Base-by-base conservation (phyloP, 2,113 vertebrate species). In the Dascyllus trimaculatus region DNA sequence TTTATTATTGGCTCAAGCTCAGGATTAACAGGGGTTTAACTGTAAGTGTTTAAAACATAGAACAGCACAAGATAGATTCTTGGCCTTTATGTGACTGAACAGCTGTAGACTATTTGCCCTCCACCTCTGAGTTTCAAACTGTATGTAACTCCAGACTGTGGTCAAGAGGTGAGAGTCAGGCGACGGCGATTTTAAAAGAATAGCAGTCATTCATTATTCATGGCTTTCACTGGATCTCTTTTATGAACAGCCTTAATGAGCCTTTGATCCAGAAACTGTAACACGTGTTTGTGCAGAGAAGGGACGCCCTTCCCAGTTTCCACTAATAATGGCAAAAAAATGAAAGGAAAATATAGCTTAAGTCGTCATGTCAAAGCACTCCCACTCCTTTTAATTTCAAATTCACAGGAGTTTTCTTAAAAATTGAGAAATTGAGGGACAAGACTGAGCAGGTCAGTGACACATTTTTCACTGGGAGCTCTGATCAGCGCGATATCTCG, bases 151-250 rank as follows among this genome's bases (percentile, higher is more conserved):
- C 48, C 81, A 80, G 51, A 49, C 66, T 81, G 70, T 2, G 62
- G 80, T 85, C 66, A 8, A 56, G 70, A 81, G 72, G 78, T 57
- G 48, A 19, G 48, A 17, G 32, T 7, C 4, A 24, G 49, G 58
- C 14, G 56, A 56, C 2, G 46, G 71, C 17, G 11, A 3, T 73
- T 80, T 88, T 72, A 69, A 87, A 69, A 88, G 81, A 86, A 62
- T 17, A 56, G 18, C 32, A 48, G 58, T 84, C 70, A 87, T 72
- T 85, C 84, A 59, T 84, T 72, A 87, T 72, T 85, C 84, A 35
- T 45, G 66, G 58, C 40, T 29, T 29, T 29, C 29, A 58, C 8
- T 17, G 56, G 68, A 70, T 78, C 61, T 45, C 45, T 71, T 78
- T 75, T 62, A 81, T 65, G 38, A 51, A 19, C 0, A 21, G 51